Percentiles rank a stretch among this genome's conserved stretches.
phyloP scores from a whole-genome alignment of 2,797 vertebrate species.

The Heterohyrax brucei region DNA sequence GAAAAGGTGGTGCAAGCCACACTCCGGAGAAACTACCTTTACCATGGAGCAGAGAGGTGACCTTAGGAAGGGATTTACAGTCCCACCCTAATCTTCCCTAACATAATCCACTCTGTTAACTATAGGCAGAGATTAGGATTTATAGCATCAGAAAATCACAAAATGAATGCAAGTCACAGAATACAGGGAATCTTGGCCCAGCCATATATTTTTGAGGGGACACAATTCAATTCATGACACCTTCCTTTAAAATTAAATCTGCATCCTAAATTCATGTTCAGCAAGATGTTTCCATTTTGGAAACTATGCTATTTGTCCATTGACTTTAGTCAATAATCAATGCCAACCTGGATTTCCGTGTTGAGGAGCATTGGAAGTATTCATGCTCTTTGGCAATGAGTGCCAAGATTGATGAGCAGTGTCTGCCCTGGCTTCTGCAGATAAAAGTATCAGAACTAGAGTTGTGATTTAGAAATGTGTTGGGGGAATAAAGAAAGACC shows the following conservation, averaged over 20 bases:
- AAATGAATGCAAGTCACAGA: too few species aligned
- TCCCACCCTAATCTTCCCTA: too few species aligned
- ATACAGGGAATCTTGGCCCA: too few species aligned
- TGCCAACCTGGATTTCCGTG: neutral
- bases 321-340: conserved; percentile 29
- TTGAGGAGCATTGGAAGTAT: neutral
- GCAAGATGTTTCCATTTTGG: neutral
- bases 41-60: too few species aligned
- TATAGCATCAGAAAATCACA: too few species aligned
- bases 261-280: conserved; percentile 3
- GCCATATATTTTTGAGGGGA: too few species aligned
- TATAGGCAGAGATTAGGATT: too few species aligned
- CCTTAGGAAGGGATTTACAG: too few species aligned
- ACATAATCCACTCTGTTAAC: too few species aligned
- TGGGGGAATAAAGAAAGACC: neutral
- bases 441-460: neutral
- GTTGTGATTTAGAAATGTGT: neutral
- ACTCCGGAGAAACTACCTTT: too few species aligned
- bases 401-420: neutral
- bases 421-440: neutral
- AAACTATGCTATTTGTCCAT: conserved; percentile 3
- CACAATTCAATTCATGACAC: too few species aligned
- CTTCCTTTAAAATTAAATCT: neutral
- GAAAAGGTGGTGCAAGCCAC: too few species aligned
- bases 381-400: neutral